Evolutionary conservation across 2,797 vertebrate genomes (phyloP).

Genomic region (Rhabdophis nuchalis): DNA sequence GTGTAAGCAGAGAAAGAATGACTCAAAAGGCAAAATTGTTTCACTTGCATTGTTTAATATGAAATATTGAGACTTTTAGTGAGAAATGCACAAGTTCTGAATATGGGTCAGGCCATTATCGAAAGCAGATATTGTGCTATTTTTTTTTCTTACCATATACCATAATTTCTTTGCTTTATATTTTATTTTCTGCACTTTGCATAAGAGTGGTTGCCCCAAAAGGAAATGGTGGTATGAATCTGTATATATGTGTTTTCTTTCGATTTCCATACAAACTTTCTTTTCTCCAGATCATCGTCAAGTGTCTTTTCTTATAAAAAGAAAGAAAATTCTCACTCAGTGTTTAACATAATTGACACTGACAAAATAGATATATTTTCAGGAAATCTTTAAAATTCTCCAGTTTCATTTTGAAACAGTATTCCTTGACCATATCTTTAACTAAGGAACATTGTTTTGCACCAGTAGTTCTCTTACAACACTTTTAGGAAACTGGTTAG

Average conservation of each 20-base stretch:
- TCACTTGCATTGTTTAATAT: neutral
- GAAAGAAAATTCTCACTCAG: neutral
- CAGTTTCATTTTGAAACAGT: neutral
- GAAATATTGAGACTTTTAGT: neutral
- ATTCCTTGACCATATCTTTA: neutral
- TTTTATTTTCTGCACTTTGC: neutral
- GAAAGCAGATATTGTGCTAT: neutral
- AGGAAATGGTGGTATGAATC: neutral
- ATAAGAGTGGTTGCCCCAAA: neutral
- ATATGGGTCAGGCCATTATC: neutral
- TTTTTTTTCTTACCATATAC: neutral
- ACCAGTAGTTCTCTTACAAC: neutral
- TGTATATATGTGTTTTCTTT: neutral
- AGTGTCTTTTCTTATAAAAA: neutral
- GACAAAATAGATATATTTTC: neutral
- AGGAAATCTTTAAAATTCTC: neutral
- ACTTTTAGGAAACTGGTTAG: neutral
- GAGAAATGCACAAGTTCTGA: neutral
- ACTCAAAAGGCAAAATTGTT: neutral
- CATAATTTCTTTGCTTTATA: neutral
- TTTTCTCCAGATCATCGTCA: neutral
- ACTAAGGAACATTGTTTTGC: neutral
- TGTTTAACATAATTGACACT: neutral
- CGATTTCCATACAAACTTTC: neutral
- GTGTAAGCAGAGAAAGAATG: neutral